Evolutionary conservation across 1,140 invertebrate species (phyloP).

Genomic region (Bombus confusus): DNA sequence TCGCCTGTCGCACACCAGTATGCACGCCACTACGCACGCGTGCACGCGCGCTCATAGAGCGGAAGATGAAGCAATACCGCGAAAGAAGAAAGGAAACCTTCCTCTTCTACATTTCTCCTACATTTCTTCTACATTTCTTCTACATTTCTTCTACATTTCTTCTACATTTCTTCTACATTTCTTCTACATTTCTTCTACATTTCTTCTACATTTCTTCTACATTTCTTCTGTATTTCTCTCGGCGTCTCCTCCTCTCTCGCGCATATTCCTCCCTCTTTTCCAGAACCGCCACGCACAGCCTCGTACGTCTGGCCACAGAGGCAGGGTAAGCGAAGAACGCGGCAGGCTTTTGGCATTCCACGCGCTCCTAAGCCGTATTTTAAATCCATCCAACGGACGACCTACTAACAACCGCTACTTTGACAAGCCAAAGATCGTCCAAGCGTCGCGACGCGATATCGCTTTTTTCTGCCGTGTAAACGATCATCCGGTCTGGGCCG

Average conservation of each 20-base stretch:
- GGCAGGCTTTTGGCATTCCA: conserved; percentile 48
- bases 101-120: too few relatives aligned
- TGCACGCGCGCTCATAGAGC: neutral
- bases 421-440: neutral
- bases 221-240: too few relatives aligned
- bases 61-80: conserved; percentile 28
- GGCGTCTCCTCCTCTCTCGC: conserved; percentile 27
- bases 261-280: conserved; percentile 61
- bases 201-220: too few relatives aligned
- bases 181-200: too few relatives aligned
- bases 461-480: neutral
- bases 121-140: too few relatives aligned
- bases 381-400: conserved; percentile 66
- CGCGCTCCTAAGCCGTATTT: conserved; percentile 60
- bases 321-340: conserved; percentile 47
- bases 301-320: neutral
- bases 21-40: neutral
- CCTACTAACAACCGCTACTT: conserved; percentile 31
- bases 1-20: too few relatives aligned
- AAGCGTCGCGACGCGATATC: neutral
- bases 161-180: too few relatives aligned
- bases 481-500: neutral
- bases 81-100: neutral
- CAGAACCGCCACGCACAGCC: neutral
- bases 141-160: too few relatives aligned